Evolutionary conservation across 2,797 vertebrate species (phyloP).

Genomic region (Rousettus madagascariensis): DNA sequence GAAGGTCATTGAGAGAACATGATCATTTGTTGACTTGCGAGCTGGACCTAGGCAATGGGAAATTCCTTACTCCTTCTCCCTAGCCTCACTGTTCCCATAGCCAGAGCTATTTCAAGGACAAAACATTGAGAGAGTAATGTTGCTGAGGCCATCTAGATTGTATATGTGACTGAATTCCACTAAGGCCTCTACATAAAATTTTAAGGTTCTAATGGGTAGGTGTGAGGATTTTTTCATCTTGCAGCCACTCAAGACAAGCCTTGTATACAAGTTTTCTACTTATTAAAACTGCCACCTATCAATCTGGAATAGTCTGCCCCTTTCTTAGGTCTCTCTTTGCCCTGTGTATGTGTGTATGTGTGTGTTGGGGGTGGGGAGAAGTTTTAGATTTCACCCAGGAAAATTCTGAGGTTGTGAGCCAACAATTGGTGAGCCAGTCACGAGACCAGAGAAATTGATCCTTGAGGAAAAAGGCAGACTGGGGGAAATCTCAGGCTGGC

Average conservation of each 20-base stretch:
- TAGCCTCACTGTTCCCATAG: background rate
- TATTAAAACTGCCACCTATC: background rate
- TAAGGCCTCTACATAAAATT: background rate
- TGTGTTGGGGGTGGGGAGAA: too few relatives aligned
- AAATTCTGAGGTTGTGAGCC: background rate
- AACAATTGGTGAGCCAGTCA: background rate
- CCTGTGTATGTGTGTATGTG: background rate
- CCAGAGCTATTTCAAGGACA: background rate
- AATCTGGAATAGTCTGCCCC: background rate
- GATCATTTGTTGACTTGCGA: background rate
- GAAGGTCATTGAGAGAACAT: background rate
- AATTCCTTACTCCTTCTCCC: background rate
- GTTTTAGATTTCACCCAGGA: background rate
- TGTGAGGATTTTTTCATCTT: background rate
- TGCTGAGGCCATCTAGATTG: background rate
- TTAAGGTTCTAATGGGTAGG: background rate
- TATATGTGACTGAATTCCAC: background rate
- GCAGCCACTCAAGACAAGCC: background rate
- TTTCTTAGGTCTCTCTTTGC: background rate
- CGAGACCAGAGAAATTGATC: background rate
- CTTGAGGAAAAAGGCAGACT: background rate
- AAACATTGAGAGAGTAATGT: background rate
- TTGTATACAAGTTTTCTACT: background rate
- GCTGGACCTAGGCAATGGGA: background rate
- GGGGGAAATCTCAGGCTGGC: background rate